Evolutionary conservation across 2,797 vertebrate genomes (phyloP), one percentile per base, ranked within the genome.

Genomic region (Galago senegalensis): DNA sequence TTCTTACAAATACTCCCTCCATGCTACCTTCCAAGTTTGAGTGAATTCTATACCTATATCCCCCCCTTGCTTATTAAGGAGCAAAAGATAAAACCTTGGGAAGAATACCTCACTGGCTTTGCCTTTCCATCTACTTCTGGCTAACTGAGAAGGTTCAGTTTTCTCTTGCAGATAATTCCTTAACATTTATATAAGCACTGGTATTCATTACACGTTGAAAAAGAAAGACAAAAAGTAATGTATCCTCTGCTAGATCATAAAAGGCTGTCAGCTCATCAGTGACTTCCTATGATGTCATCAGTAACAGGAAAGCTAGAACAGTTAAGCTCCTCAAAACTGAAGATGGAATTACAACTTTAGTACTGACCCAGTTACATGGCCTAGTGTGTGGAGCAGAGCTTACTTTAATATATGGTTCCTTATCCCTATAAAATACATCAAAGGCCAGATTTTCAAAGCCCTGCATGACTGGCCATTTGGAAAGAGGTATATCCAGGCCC

Each of bases 391-490:
- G 77, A 97, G 91, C 37, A 96, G 18, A 89, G 21, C 82, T 83
- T 79, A 95, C 67, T 96, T 76, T 93, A 95, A 93, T 95, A 97
- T 56, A 46, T 92, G 94, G 95, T 97, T 97, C 63, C 65, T 96
- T 97, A 94, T 92, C 46, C 96, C 61, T 94, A 97, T 93, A 87
- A 98, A 97, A 95, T 43, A 96, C 95, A 94, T 95, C 94, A 97
- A 97, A 98, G 85, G 13, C 77, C 94, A 87, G 89, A 14, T 86
- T 97, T 98, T 98, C 93, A 97, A 96, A 98, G 97, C 43, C n/a
- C 0, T 43, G 53, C 53, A 56, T 88, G 95, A 25, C 63, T 95
- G 60, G 84, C 93, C 91, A 93, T 97, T 97, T 95, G 96, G 89
- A 97, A 98, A 97, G 69, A 96, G 1, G 75, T 16, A 90, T 29